Base-by-base conservation (phyloP, 2,888 invertebrate species). In the Mythimna ferrago region DNA sequence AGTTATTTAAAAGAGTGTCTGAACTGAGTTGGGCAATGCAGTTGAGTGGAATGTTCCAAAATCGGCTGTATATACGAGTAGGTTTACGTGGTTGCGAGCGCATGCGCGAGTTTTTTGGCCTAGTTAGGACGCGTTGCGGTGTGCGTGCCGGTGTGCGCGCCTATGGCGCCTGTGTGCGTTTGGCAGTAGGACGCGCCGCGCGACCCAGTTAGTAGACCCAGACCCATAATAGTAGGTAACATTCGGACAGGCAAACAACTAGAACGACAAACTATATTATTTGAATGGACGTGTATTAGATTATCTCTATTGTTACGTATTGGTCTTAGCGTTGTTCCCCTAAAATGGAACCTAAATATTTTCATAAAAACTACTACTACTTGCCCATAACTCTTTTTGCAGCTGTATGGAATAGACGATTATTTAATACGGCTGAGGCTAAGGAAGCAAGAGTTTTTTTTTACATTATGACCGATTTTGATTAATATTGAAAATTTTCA, bases 71-170 rank as follows among this genome's bases (percentile, higher is more conserved):
- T 79, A 14, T 44, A n/a, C 65, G 16, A 53, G 32, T 68, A 53
- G 51, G 62, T 71, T 32, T 72, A 51, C 66, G 74, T 73, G 63
- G 51, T 81, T 82, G 86, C 65, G 64, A 70, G 71, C 90, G 92
- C 93, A 92, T 92, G 93, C 93, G 93, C 90, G 91, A 90, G 88
- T 91, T 92, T 91, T 93, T 92, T 88, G 93, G 91, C 94, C 94
- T 93, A 93, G 90, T 92, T 94, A 87, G 86, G 26, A 83, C 62
- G 41, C 77, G 66, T 74, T 19, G 67, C 48, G 38, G 81, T 78
- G 78, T 89, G 91, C 58, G 76, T 82, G 73, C 62, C 65, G 67
- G 74, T 71, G 48, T n/a, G 4, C 21, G 54, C 44, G 2, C 48
- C 3, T 14, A 9, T 44, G 14, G 48, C 48, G 56, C 60, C 21